A percentile compares a stretch with the other conserved stretches of the same genome.
phyloP scores from a whole-genome alignment of 2,113 vertebrate genomes.

The Phylloscopus trochilus region DNA sequence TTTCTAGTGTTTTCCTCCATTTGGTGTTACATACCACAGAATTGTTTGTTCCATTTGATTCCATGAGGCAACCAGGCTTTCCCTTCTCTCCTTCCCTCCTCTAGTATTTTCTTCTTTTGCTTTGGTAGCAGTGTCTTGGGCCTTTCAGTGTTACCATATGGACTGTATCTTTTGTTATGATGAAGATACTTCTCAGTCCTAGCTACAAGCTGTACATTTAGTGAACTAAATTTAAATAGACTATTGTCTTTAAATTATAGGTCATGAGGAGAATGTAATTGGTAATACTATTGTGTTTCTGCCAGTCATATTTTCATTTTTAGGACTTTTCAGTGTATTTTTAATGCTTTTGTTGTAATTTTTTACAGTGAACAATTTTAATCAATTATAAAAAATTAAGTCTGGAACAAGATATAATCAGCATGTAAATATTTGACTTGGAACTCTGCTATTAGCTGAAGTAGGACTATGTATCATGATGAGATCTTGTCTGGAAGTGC shows the following conservation, averaged over 20 bases:
- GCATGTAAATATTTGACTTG: neutral
- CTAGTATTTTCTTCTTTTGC: neutral
- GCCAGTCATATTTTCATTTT: neutral
- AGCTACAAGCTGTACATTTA: neutral
- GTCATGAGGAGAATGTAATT: neutral
- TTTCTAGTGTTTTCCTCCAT: neutral
- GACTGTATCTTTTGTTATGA: neutral
- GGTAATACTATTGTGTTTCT: neutral
- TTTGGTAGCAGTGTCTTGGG: neutral
- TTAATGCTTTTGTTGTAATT: neutral
- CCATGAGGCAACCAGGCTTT: neutral
- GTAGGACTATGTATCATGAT: neutral
- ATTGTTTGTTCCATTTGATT: neutral
- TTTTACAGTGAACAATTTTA: neutral
- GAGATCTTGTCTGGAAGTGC: neutral
- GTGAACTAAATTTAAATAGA: neutral
- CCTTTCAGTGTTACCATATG: neutral
- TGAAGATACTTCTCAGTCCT: neutral
- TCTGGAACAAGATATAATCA: neutral
- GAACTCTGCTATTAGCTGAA: neutral
- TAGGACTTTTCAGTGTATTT: neutral
- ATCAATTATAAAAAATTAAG: neutral
- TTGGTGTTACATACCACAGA: neutral
- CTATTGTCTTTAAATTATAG: neutral
- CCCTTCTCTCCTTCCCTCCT: neutral